Evolutionary conservation across 2,888 invertebrate species (phyloP).

Genomic region (Clunio marinus): DNA sequence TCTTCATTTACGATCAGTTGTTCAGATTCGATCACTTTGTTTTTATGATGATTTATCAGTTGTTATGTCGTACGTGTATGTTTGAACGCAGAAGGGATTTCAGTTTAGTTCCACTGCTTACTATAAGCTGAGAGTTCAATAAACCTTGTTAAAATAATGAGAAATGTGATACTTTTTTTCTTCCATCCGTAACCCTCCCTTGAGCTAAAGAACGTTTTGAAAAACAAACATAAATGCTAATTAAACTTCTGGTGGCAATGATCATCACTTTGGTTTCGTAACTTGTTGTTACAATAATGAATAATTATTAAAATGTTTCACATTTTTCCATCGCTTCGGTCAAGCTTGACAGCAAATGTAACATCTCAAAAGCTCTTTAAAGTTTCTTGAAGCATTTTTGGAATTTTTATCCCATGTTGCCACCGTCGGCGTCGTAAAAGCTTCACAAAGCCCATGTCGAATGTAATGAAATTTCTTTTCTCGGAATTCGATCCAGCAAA

Average conservation of each 20-base stretch:
- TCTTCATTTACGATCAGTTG: conserved; percentile 15
- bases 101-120: no score
- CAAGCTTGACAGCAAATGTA: no score
- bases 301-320: no score
- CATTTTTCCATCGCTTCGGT: no score
- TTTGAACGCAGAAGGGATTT: no score
- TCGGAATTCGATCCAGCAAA: conserved; percentile 10
- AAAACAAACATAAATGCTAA: no score
- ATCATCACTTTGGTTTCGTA: no score
- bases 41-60: neutral
- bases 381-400: neutral
- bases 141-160: neutral
- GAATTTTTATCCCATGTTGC: neutral
- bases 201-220: no score
- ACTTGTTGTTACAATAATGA: neutral
- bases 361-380: no score
- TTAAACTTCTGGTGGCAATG: no score
- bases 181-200: neutral
- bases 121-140: conserved; percentile 2
- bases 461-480: conserved; percentile 12
- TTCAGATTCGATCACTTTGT: neutral
- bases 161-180: conserved; percentile 7
- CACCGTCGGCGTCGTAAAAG: neutral
- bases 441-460: neutral
- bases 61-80: no score